Percentiles rank a stretch among this genome's conserved stretches.
Conservation (phyloP, 64 coral and sea anemone species). For the Actinia equina region DNA sequence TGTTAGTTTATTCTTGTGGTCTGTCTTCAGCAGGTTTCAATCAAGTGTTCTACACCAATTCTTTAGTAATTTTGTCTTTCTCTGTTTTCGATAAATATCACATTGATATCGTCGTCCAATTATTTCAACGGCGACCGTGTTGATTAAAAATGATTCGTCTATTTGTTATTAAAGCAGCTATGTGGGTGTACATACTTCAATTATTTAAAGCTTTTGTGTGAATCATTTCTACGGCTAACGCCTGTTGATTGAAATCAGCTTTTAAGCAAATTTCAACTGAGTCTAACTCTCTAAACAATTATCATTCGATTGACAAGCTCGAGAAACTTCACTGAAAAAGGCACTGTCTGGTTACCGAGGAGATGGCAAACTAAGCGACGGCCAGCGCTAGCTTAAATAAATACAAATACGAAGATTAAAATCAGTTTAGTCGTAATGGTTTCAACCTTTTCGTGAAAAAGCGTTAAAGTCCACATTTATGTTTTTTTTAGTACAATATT, state of each 20-base stretch:
- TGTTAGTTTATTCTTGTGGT: not conserved
- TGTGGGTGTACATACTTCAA: not conserved
- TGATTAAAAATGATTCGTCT: not conserved
- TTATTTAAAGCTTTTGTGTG: not conserved
- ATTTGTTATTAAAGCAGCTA: not conserved
- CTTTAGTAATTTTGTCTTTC: not conserved
- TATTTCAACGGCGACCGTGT: not conserved
- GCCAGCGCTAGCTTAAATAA: too few relatives aligned
- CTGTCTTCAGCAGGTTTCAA: not conserved
- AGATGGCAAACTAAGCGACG: too few relatives aligned
- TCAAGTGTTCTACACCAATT: not conserved
- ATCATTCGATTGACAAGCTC: too few relatives aligned
- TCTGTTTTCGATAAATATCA: not conserved
- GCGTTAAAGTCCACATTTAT: too few relatives aligned
- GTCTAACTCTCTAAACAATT: too few relatives aligned
- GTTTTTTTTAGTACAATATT: too few relatives aligned
- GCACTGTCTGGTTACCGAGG: too few relatives aligned
- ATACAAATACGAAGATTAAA: too few relatives aligned
- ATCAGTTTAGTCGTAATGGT: too few relatives aligned
- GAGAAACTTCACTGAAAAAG: too few relatives aligned
- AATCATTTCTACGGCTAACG: not conserved
- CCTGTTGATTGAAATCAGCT: not conserved
- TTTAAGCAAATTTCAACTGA: too few relatives aligned
- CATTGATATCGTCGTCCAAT: not conserved
- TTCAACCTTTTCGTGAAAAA: too few relatives aligned